Conservation (phyloP, 2,797 vertebrate species). For the Sebastes kiyomatsui region DNA sequence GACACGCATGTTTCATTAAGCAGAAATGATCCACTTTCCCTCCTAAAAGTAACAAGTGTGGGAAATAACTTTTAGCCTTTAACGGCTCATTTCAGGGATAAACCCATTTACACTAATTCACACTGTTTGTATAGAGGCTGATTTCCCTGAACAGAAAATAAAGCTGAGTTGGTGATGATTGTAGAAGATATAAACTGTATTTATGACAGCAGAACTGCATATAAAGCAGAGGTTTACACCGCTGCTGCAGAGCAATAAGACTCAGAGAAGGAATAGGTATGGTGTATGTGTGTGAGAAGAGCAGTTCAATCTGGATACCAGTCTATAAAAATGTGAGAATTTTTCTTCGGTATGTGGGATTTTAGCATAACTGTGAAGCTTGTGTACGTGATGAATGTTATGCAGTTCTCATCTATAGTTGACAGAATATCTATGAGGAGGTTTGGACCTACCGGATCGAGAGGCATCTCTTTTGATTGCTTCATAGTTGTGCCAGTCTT, state of each 20-base stretch:
- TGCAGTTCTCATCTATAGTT: background rate
- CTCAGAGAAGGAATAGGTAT: background rate
- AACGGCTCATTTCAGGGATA: slow-evolving; percentile 23
- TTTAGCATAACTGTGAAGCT: background rate
- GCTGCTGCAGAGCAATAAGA: background rate
- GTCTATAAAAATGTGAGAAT: background rate
- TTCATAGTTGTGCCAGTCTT: slow-evolving; percentile 94
- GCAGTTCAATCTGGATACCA: background rate
- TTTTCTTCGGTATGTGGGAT: background rate
- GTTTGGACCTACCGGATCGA: slow-evolving; percentile 81
- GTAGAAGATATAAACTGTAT: slow-evolving; percentile 19
- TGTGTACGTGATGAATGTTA: background rate
- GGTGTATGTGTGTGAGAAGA: background rate
- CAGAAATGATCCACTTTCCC: background rate
- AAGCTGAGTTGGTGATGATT: slow-evolving; percentile 19
- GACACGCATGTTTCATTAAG: slow-evolving; percentile 4
- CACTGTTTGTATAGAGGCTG: slow-evolving; percentile 3
- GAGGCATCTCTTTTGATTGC: slow-evolving; percentile 87
- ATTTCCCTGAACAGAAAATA: slow-evolving; percentile 35
- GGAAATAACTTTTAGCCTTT: slow-evolving; percentile 2
- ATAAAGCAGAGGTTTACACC: background rate
- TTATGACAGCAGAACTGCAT: background rate
- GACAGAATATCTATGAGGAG: background rate
- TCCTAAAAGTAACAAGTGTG: slow-evolving; percentile 8
- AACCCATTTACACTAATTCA: slow-evolving; percentile 22